phyloP scores from a whole-genome alignment of 1,140 invertebrate species.

The Bombus balteatus region DNA sequence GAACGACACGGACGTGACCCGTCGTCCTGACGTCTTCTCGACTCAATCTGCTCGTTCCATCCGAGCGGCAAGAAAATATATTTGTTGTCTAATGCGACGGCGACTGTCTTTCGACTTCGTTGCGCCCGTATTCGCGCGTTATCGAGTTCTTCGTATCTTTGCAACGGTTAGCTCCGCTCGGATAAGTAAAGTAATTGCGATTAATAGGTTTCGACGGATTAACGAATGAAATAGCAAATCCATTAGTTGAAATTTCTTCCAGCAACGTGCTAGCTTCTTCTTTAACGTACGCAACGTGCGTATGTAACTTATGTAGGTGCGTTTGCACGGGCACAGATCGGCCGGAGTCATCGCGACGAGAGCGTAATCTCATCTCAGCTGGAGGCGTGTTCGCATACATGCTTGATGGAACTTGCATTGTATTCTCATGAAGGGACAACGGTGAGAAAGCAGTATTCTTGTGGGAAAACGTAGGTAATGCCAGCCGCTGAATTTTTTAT shows the following conservation, averaged over 20 bases:
- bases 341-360: background rate
- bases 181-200: background rate
- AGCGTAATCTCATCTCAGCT: constrained; percentile 18
- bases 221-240: no score
- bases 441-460: constrained; percentile 31
- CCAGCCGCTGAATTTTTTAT: constrained; percentile 1
- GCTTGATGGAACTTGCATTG: constrained; percentile 3
- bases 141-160: background rate
- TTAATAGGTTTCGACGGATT: background rate
- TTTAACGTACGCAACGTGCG: background rate
- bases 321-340: background rate
- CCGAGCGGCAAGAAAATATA: background rate
- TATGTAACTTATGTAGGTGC: background rate
- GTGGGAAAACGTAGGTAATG: constrained; percentile 21
- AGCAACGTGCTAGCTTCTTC: background rate
- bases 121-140: background rate
- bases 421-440: constrained; percentile 20
- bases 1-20: constrained; percentile 7
- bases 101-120: background rate
- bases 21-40: background rate
- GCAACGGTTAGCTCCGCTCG: no score
- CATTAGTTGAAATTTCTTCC: background rate
- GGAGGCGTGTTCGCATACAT: constrained; percentile 11
- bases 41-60: background rate
- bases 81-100: background rate